Evolutionary conservation across 2,113 vertebrate species (phyloP).

Genomic region (Anolis carolinensis): DNA sequence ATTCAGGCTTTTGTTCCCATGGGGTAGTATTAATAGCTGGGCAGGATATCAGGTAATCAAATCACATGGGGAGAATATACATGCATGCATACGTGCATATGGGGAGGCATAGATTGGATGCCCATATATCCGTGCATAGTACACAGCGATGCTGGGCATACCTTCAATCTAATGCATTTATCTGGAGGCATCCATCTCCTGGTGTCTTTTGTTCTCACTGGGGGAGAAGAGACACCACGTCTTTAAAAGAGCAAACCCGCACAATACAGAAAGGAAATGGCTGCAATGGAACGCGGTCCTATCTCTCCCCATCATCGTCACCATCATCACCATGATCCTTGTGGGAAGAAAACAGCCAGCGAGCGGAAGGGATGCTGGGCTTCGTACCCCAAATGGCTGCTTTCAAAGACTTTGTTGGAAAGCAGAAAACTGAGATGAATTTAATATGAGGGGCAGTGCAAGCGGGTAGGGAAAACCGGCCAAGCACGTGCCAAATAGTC

Average conservation of each 20-base stretch:
- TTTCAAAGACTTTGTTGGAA: background rate
- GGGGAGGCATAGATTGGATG: no score
- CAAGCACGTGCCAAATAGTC: background rate
- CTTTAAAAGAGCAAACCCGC: background rate
- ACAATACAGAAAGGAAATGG: constrained; percentile 6
- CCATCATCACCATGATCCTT: no score
- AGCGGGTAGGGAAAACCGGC: background rate
- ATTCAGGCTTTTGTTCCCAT: background rate
- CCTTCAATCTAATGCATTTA: background rate
- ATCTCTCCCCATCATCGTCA: no score
- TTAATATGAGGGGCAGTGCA: background rate
- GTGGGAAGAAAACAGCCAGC: no score
- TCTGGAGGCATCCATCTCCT: background rate
- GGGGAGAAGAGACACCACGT: background rate
- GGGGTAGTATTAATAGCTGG: background rate
- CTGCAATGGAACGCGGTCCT: background rate
- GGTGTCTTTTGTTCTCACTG: background rate
- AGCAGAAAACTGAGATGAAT: background rate
- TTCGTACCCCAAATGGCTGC: background rate
- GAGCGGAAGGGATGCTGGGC: background rate
- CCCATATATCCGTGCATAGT: background rate
- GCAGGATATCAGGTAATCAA: background rate
- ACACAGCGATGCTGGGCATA: background rate
- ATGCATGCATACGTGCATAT: background rate
- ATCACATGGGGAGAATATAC: no score